Base-by-base conservation (phyloP, 2,113 vertebrate species). In the Artemisiospiza belli region DNA sequence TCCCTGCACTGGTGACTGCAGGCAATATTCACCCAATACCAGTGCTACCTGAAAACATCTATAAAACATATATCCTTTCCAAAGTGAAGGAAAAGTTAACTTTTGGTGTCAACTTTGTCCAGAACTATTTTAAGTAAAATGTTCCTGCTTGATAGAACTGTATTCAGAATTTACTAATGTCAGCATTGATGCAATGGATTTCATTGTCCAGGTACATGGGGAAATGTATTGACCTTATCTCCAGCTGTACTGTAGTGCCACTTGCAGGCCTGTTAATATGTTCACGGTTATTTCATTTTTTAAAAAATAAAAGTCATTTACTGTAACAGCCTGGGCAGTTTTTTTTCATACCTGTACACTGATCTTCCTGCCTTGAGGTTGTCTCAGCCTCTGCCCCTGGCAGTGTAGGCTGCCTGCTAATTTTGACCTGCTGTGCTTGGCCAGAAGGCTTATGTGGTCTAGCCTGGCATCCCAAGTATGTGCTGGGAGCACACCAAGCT, bases 181-280 rank as follows among this genome's bases (percentile, higher is more conserved):
- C 94, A 95, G 91, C 95, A 97, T 98, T 96, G 96, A 98, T 97
- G 96, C 97, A 92, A 97, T 97, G 97, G 96, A 96, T 97, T 96
- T 97, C 94, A 95, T 98, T 98, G 97, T 98, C 94, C 18, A 92
- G 97, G 97, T 98, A 95, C 97, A 94, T 93, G 97, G 96, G 97
- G 94, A 97, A 98, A 96, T 98, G 97, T 97, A 97, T 97, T 95
- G 97, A 86, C 97, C 96, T 97, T 98, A 96, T 98, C 97, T 96
- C 96, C 97, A 95, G 97, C 98, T 98, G 98, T 98, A 98, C 98
- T 98, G 98, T 98, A 98, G 98, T 98, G 97, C 98, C 98, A 97
- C 97, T 97, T 97, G 97, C 98, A 97, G 98, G 97, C 98, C 98
- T 98, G 98, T 98, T 98, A 98, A 98, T 98, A 98, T 97, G 97